These are phyloP conservation scores for Nanger granti DNA, from an alignment of 2,113 vertebrate genomes.

Conservation along the genomic window DNA sequence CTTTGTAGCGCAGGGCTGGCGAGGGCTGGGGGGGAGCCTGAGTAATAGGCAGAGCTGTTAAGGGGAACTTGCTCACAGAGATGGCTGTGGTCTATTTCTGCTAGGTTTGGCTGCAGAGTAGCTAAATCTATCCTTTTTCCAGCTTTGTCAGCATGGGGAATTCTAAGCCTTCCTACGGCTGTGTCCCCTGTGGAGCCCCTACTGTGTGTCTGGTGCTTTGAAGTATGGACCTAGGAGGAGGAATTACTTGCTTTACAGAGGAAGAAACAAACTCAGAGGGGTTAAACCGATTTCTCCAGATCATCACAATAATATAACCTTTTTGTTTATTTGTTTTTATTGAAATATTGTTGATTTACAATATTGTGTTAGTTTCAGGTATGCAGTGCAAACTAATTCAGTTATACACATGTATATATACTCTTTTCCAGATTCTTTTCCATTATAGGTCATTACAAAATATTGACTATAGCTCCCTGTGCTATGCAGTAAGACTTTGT, in stretches of 20 bases:
- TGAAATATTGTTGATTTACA: neutral
- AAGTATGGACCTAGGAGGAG: neutral
- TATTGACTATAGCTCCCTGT: neutral
- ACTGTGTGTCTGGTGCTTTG: neutral
- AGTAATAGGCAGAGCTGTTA: neutral
- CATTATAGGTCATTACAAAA: neutral
- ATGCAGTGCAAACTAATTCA: neutral
- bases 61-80: neutral
- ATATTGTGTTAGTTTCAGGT: neutral
- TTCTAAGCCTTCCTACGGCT: neutral
- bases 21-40: neutral
- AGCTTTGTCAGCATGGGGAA: neutral
- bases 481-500: neutral
- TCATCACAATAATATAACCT: neutral
- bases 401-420: neutral
- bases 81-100: neutral
- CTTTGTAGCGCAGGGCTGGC: rapidly evolving
- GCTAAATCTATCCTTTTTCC: neutral
- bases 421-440: neutral
- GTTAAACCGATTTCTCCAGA: neutral
- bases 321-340: neutral
- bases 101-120: neutral
- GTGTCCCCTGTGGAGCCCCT: neutral
- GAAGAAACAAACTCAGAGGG: neutral
- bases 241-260: neutral